Conservation (phyloP, 2,888 invertebrate genomes). For the Cotesia congregata region DNA sequence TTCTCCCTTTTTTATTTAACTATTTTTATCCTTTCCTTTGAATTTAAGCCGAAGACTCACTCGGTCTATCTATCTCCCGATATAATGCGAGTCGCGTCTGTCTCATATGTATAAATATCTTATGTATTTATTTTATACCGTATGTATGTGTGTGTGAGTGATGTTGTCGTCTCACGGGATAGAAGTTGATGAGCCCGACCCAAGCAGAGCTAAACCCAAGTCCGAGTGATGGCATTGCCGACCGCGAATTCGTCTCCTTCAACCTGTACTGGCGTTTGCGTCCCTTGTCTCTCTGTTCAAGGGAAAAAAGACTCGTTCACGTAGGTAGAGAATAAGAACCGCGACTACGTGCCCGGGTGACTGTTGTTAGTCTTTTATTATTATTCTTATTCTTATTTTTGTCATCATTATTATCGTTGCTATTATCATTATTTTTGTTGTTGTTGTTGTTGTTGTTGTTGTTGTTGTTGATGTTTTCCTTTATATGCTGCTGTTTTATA, state of each 20-base stretch:
- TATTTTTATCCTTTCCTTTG: neutral
- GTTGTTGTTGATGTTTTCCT: slow-evolving; percentile 36
- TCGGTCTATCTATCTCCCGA: slow-evolving; percentile 1
- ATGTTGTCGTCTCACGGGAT: slow-evolving; percentile 27
- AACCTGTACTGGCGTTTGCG: slow-evolving; percentile 28
- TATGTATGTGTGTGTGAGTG: slow-evolving; percentile 3
- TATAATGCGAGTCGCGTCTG: neutral
- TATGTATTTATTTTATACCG: neutral
- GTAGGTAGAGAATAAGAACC: slow-evolving; percentile 45
- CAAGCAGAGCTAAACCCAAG: neutral
- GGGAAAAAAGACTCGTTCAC: slow-evolving; percentile 43
- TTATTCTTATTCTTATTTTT: slow-evolving; percentile 36
- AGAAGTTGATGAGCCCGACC: slow-evolving; percentile 23
- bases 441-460: slow-evolving; percentile 36
- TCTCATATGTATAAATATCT: neutral
- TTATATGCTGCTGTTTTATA: slow-evolving; percentile 22
- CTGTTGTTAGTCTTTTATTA: slow-evolving; percentile 6
- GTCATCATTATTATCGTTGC: slow-evolving; percentile 2
- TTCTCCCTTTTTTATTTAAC: neutral
- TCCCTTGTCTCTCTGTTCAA: slow-evolving; percentile 36
- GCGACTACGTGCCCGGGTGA: slow-evolving; percentile 44
- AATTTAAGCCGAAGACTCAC: neutral
- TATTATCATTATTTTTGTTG: slow-evolving; percentile 35
- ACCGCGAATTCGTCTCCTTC: slow-evolving; percentile 41
- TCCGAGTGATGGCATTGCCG: slow-evolving; percentile 21